Percentiles rank a stretch among this genome's conserved stretches.
Conservation (phyloP, 2,113 vertebrate species). For the Rana temporaria region DNA sequence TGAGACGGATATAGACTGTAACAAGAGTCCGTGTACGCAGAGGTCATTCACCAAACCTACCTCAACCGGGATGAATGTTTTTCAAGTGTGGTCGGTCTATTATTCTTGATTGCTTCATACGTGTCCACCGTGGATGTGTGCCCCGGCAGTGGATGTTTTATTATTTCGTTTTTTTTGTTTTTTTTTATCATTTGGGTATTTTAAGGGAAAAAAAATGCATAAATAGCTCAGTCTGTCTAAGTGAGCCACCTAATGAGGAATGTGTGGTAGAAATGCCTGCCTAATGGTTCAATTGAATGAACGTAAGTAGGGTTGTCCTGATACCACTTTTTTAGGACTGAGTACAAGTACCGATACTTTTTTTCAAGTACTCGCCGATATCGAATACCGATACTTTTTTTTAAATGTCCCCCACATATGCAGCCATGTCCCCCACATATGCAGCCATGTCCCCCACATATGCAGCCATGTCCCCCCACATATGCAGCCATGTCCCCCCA, state of each 20-base stretch:
- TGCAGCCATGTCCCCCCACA: no score
- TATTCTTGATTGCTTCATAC: constrained; percentile 63
- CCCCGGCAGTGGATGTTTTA: not conserved
- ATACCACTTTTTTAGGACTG: no score
- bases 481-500: no score
- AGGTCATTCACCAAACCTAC: constrained; percentile 86
- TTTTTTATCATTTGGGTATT: not conserved
- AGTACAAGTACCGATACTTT: no score
- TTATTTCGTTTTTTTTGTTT: not conserved
- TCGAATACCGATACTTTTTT: no score
- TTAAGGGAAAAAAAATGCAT: not conserved
- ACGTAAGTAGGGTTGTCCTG: no score
- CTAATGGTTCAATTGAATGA: no score
- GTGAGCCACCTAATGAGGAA: constrained; percentile 44
- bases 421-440: no score
- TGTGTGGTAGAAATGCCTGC: not conserved
- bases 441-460: no score
- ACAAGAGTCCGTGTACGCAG: constrained; percentile 44
- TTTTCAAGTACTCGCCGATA: no score
- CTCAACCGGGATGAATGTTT: constrained; percentile 99
- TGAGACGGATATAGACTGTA: constrained; percentile 28
- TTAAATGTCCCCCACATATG: no score
- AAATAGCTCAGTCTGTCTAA: not conserved
- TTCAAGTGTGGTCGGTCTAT: constrained; percentile 80
- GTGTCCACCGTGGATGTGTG: not conserved